Evolutionary conservation across 2,113 vertebrate species (phyloP), one percentile per base, ranked within the genome.

Genomic region (Dendrocopos noguchii): DNA sequence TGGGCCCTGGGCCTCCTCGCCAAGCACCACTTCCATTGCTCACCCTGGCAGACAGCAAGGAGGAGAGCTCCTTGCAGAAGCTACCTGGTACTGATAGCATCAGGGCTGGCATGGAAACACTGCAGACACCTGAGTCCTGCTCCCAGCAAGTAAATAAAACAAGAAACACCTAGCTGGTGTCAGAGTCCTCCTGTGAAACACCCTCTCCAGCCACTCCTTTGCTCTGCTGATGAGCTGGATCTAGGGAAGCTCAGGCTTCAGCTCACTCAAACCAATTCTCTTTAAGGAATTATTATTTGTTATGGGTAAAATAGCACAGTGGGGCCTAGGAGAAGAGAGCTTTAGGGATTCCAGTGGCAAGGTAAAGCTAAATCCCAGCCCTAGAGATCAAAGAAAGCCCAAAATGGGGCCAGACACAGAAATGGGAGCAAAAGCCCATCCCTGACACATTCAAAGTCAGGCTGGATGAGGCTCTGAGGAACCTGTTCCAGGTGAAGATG

Each of bases 81-180:
- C 12, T 7, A 28, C 28, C 29, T 11, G 34, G n/a, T 12, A 60
- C 19, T 0, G 39, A 94, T 87, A 91, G 33, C 86, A 92, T 93
- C 93, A 1, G 63, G 25, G 4, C 64, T 39, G 11, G 4, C 34
- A 12, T 24, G 86, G 83, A 59, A 65, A 9, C 4, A 11, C 42
- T 80, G 92, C 88, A 90, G 95, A 97, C 74, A 97, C 95, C 93
- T 33, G 94, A 96, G 78, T 80, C 74, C 91, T 73, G 44, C 53
- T 76, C 10, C 44, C 36, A 70, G 80, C 16, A 82, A 77, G 39
- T 56, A 67, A 82, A 77, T 78, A 61, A 81, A 91, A 77, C 34
- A 73, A 66, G 77, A 70, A 83, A 57, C 22, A n/a, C 16, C 10
- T 39, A 78, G 17, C 60, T 74, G 34, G 27, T 80, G 73, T 66